Evolutionary conservation across 35 echinoderm and acorn worm species (phyloP), one percentile per base, ranked within the genome.

Genomic region (Antedon bifida): DNA sequence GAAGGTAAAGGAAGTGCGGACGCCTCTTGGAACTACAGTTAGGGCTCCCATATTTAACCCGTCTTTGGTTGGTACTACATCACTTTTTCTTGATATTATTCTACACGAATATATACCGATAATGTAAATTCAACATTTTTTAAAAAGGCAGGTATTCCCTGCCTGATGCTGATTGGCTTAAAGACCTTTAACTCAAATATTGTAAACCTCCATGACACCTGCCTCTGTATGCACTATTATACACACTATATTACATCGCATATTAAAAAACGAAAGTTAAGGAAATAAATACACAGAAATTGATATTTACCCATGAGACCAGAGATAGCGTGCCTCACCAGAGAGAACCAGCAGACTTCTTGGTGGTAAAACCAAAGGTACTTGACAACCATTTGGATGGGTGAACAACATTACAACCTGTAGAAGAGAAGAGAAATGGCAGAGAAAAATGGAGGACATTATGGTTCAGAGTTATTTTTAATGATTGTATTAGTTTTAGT

Each of bases 391-490:
- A 83, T 75, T 79, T 29, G 95, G 95, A 82, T 99, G 85, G 36
- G 55, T 74, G 21, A 99, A 99, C 16, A 93, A 88, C 95, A 99
- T 99, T 16, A 92, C 39, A 29, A 99, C 86, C 95, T 99, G 34
- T 11, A 36, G 45, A 78, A 42, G 38, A 7, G 38, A 42, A 42
- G 5, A 42, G n/a, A n/a, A 19, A 83, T 74, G 5, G 30, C 32
- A 74, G 31, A n/a, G 76, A 78, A 17, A n/a, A n/a, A n/a, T n/a
- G n/a, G n/a, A 78, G 30, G 19, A n/a, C 13, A n/a, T 13, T 14
- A 13, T 73, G 51, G 13, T 13, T 73, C 13, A 73, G n/a, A 73
- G n/a, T 73, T 73, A n/a, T n/a, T 14, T 73, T n/a, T n/a, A 73
- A 73, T 73, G 51, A 14, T 73, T 73, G 13, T 13, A n/a, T 14